Evolutionary conservation across 1,140 invertebrate genomes (phyloP).

Genomic region (Octopus sinensis): DNA sequence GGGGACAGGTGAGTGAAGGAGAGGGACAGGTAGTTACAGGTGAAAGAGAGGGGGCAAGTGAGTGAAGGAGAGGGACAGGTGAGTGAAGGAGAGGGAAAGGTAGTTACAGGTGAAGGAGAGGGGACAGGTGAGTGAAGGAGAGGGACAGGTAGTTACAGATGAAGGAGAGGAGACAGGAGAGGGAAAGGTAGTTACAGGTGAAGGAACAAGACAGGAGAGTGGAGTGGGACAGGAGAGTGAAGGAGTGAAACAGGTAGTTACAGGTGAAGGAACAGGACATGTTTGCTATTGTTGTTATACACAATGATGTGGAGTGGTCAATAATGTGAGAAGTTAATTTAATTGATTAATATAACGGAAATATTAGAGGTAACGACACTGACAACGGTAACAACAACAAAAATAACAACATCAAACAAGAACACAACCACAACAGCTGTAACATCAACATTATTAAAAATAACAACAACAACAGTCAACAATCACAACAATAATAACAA

Average conservation of each 20-base stretch:
- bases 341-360: too few relatives aligned
- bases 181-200: neutral
- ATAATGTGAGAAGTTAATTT: too few relatives aligned
- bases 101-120: neutral
- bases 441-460: too few relatives aligned
- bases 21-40: neutral
- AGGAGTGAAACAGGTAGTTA: neutral
- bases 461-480: too few relatives aligned
- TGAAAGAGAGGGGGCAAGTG: neutral
- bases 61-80: neutral
- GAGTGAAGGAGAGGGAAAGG: neutral
- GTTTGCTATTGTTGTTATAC: too few relatives aligned
- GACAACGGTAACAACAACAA: too few relatives aligned
- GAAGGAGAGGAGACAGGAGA: neutral
- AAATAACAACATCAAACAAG: too few relatives aligned
- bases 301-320: too few relatives aligned
- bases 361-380: too few relatives aligned
- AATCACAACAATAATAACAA: too few relatives aligned
- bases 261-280: too few relatives aligned
- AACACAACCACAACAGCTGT: too few relatives aligned
- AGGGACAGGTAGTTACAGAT: neutral
- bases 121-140: neutral
- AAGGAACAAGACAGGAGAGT: neutral
- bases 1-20: neutral
- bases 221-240: neutral